These are phyloP conservation scores for Phaethon lepturus DNA, from an alignment of 2,113 vertebrate genomes.

Conservation along the genomic window DNA sequence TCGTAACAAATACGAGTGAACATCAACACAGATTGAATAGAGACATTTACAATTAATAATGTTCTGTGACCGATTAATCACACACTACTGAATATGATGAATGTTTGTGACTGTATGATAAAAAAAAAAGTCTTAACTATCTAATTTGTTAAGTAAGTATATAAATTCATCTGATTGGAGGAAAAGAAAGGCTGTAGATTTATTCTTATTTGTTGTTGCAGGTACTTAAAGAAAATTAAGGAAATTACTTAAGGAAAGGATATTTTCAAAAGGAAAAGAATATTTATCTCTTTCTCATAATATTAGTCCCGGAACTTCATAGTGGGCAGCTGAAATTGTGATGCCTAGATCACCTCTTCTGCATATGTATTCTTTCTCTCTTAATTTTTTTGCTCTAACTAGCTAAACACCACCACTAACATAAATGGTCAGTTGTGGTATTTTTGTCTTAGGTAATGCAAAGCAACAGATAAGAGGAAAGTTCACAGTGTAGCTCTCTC, in stretches of 20 bases:
- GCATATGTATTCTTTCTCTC: neutral
- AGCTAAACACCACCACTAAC: neutral
- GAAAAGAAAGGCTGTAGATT: neutral
- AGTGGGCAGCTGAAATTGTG: neutral
- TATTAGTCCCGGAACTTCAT: neutral
- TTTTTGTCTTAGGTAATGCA: neutral
- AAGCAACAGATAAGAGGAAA: neutral
- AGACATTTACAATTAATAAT: neutral
- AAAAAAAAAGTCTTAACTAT: neutral
- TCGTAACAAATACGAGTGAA: neutral
- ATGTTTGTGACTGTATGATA: neutral
- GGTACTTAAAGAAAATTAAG: neutral
- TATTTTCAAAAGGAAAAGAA: neutral
- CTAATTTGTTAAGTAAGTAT: slow-evolving; percentile 33
- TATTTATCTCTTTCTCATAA: neutral
- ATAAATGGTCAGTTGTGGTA: accelerated
- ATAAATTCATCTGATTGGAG: neutral
- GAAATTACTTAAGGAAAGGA: neutral
- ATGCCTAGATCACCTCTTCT: neutral
- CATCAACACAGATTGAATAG: neutral
- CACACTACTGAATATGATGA: neutral
- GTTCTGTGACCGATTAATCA: neutral
- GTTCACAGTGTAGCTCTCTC: neutral
- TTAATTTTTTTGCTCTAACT: neutral
- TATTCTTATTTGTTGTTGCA: neutral